Conservation (phyloP, 2,888 invertebrate genomes). For the Alloscopus bannaensis region DNA sequence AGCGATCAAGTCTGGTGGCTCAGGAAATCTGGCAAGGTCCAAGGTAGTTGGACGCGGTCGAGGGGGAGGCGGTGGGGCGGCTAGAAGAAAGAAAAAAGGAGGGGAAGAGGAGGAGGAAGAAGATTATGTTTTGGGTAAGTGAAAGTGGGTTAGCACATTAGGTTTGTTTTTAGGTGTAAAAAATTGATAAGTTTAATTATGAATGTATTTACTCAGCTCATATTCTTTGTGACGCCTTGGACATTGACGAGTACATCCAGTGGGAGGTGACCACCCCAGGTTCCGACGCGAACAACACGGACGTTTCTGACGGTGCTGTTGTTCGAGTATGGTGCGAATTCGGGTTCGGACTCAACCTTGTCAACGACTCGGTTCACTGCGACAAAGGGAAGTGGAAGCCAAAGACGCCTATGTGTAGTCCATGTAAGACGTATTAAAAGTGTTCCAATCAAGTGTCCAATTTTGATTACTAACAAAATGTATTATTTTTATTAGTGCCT, state of each 20-base stretch:
- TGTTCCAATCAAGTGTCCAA: neutral
- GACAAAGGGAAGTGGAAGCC: constrained; percentile 89
- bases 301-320: constrained; percentile 86
- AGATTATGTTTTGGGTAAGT: constrained; percentile 73
- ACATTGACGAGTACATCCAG: constrained; percentile 81
- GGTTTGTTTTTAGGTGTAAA: no score
- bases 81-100: constrained; percentile 46
- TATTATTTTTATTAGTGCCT: constrained; percentile 61
- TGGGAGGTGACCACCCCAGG: constrained; percentile 85
- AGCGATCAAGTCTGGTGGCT: constrained; percentile 66
- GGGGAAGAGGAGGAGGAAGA: constrained; percentile 67
- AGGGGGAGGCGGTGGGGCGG: constrained; percentile 52
- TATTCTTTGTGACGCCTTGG: no score
- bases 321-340: constrained; percentile 86
- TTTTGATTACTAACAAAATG: neutral
- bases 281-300: constrained; percentile 83
- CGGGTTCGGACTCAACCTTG: constrained; percentile 86
- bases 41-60: constrained; percentile 40
- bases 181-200: no score
- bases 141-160: neutral
- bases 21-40: constrained; percentile 37
- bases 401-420: constrained; percentile 85
- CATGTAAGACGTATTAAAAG: constrained; percentile 79
- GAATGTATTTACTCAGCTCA: no score
- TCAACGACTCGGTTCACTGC: constrained; percentile 78